Base-by-base conservation (phyloP, 2,113 vertebrate genomes). In the Ceyx cyanopectus region DNA sequence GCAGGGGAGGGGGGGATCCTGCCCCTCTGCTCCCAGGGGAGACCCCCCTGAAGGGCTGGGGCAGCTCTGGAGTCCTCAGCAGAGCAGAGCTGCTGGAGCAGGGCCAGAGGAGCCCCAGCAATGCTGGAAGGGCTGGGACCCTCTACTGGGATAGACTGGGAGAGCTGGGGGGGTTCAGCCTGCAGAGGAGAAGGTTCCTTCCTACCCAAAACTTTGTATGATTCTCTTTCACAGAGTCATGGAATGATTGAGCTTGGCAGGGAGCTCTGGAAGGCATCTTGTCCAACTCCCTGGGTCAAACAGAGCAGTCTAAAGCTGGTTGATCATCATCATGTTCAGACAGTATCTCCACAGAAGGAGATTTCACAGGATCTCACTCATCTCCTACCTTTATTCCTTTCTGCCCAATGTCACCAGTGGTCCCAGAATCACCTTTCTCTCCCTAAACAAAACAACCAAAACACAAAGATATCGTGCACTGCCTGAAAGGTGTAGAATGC, bases 371-470 rank as follows among this genome's bases (percentile, higher is more conserved):
- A n/a, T 74, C 7, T 50, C 24, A 9, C 34, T 27, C 30, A 6
- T 32, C 12, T 76, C 95, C 73, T 90, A 99, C 99, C 98, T 98
- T 99, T 43, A 97, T 94, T 94, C 98, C 98, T 85, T 96, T 98
- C 78, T 96, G 95, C 8, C 98, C 98, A 1, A 63, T 69, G 58
- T 98, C 96, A 73, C 98, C 99, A 10, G 90, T 16, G 78, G 93
- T 89, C 9, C 98, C 98, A 43, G 95, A 79, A 58, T 98, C 98
- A 45, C 99, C 98, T 63, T 94, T 93, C 51, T 84, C 98, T 34
- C 99, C 98, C 99, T 99, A 29, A 46, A 46, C 27, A 5, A 77
- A 79, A 10, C 48, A 50, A 50, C 23, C 48, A 46, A 17, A 46
- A 34, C n/a, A 43, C 13, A 85, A 74, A 68, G 4, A 15, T 19